A percentile compares a stretch with the other conserved stretches of the same genome.
Evolutionary conservation across 92 coral and sea anemone genomes (phyloP).

Genomic region (Metridium senile): DNA sequence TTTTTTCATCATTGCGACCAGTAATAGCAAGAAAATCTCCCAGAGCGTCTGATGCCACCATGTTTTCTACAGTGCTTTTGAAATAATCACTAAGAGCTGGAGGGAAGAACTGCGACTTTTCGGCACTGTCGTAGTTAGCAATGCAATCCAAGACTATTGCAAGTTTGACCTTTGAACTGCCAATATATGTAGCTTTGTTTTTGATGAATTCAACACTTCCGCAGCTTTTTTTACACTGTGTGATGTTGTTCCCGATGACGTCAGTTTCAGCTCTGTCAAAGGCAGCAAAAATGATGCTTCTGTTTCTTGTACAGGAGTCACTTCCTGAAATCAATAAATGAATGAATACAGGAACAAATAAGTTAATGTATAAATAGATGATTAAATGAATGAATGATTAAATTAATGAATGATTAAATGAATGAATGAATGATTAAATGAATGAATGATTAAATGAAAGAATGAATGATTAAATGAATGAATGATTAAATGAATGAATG

Average conservation of each 20-base stretch:
- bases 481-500: too few species aligned
- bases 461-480: too few species aligned
- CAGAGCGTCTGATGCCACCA: background rate
- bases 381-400: too few species aligned
- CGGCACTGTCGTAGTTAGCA: slow-evolving; percentile 23
- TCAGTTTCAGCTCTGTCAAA: slow-evolving; percentile 60
- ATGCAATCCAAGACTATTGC: slow-evolving; percentile 59
- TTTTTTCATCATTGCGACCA: slow-evolving; percentile 44
- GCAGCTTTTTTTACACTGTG: slow-evolving; percentile 59
- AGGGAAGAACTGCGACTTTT: background rate
- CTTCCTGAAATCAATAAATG: slow-evolving; percentile 20
- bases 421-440: too few species aligned
- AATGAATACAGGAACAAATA: too few species aligned
- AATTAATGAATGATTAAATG: too few species aligned
- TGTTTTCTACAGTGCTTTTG: background rate
- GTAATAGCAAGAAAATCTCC: slow-evolving; percentile 44
- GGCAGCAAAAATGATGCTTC: slow-evolving; percentile 43
- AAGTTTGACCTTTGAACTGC: slow-evolving; percentile 39
- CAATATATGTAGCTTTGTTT: slow-evolving; percentile 22
- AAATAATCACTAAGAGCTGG: slow-evolving; percentile 23
- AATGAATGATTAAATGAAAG: too few species aligned
- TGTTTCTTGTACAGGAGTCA: slow-evolving; percentile 39
- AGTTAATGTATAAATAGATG: too few species aligned
- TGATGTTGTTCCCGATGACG: slow-evolving; percentile 12
- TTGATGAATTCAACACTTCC: slow-evolving; percentile 47